A percentile compares a stretch with the other conserved stretches of the same genome.
These are phyloP conservation scores for Oppia nitens DNA, from an alignment of 1,140 invertebrate genomes.

Conservation along the genomic window DNA sequence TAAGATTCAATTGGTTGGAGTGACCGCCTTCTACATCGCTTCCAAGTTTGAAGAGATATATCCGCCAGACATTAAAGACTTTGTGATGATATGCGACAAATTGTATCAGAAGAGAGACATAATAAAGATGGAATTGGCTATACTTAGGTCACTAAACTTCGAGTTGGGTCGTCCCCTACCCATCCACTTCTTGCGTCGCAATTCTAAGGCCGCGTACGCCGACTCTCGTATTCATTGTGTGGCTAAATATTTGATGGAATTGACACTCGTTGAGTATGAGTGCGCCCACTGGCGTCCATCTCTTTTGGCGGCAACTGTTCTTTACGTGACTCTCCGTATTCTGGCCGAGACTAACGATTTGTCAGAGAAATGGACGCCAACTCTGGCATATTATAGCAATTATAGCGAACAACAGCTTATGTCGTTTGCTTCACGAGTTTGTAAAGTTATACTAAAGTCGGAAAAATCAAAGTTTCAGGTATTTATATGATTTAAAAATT, in stretches of 20 bases:
- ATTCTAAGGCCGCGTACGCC: constrained; percentile 52
- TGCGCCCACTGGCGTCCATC: constrained; percentile 66
- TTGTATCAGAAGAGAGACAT: constrained; percentile 16
- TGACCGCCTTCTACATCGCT: constrained; percentile 86
- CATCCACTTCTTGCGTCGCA: constrained; percentile 69
- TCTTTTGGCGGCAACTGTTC: constrained; percentile 49
- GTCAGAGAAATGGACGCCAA: constrained; percentile 28
- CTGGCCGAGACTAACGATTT: not conserved
- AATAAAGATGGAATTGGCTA: constrained; percentile 20
- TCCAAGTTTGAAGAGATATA: constrained; percentile 97
- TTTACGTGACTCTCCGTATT: constrained; percentile 46
- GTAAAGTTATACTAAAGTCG: constrained; percentile 30
- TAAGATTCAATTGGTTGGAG: constrained; percentile 69
- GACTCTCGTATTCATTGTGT: constrained; percentile 55
- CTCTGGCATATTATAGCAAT: constrained; percentile 32
- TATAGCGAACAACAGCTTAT: constrained; percentile 30
- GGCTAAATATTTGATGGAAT: constrained; percentile 83
- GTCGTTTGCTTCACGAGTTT: constrained; percentile 29
- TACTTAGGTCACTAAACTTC: constrained; percentile 52
- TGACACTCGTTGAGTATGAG: constrained; percentile 62
- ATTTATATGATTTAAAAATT: no score
- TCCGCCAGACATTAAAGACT: constrained; percentile 83
- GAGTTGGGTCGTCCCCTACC: constrained; percentile 65
- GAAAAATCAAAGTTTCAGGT: constrained; percentile 29
- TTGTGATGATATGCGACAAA: constrained; percentile 15